phyloP scores from a whole-genome alignment of 2,888 invertebrate species.

The Halocaridina rubra region DNA sequence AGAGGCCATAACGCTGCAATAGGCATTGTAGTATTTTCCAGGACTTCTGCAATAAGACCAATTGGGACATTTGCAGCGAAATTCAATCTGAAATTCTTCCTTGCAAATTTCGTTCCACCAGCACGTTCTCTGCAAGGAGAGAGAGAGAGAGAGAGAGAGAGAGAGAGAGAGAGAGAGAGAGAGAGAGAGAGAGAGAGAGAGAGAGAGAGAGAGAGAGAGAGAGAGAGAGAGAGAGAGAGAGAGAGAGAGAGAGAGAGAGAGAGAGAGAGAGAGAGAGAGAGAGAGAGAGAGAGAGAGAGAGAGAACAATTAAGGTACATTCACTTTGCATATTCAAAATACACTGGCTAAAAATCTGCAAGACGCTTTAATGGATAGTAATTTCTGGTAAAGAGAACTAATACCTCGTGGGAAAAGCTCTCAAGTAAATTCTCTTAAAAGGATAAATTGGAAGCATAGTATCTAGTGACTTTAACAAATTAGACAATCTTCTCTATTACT shows the following conservation, averaged over 20 bases:
- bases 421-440: too few relatives aligned
- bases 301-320: background rate
- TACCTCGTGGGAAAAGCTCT: too few relatives aligned
- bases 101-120: conserved; percentile 96
- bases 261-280: background rate
- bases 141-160: background rate
- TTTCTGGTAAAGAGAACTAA: too few relatives aligned
- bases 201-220: background rate
- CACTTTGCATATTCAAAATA: too few relatives aligned
- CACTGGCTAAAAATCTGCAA: too few relatives aligned
- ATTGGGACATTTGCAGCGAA: conserved; percentile 87
- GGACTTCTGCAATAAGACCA: conserved; percentile 90
- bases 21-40: conserved; percentile 89
- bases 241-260: background rate
- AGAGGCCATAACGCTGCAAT: conserved; percentile 88
- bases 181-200: background rate
- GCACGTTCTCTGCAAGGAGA: conserved; percentile 79
- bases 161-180: background rate
- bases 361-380: too few relatives aligned
- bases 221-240: background rate
- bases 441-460: too few relatives aligned
- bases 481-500: too few relatives aligned
- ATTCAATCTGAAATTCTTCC: conserved; percentile 87
- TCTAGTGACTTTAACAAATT: too few relatives aligned
- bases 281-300: background rate